These are phyloP conservation scores for Momotus momota DNA, from an alignment of 2,797 vertebrate species.

Conservation along the genomic window DNA sequence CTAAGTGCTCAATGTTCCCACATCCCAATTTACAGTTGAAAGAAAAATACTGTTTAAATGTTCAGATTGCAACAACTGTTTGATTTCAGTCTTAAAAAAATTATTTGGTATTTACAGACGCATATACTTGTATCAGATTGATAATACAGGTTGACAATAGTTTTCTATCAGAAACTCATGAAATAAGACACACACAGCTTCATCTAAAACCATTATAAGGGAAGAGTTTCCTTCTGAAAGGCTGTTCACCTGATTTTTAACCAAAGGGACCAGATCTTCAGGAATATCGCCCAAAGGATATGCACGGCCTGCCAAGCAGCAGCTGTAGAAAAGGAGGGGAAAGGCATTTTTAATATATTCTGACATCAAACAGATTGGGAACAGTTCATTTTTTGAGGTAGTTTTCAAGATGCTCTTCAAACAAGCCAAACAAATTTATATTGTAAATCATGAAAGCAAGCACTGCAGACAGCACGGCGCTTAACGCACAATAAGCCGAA, in stretches of 20 bases:
- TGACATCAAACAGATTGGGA: background rate
- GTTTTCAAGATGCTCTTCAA: background rate
- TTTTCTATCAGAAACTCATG: background rate
- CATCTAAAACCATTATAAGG: background rate
- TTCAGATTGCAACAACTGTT: background rate
- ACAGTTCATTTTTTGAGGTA: background rate
- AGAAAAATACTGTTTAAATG: background rate
- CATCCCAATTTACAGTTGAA: background rate
- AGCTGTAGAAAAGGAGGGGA: slow-evolving; percentile 77
- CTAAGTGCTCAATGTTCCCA: background rate
- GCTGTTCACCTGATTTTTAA: slow-evolving; percentile 92
- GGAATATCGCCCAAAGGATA: slow-evolving; percentile 96
- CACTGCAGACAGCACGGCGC: background rate
- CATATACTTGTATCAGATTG: background rate
- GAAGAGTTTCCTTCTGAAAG: background rate
- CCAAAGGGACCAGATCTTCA: slow-evolving; percentile 92
- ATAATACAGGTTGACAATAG: background rate
- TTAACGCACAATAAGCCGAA: background rate
- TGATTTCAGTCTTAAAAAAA: background rate
- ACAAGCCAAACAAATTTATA: background rate
- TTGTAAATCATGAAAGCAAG: background rate
- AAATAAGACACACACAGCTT: background rate
- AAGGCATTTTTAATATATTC: background rate
- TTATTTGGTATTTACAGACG: background rate
- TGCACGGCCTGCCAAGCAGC: slow-evolving; percentile 93